A percentile compares a stretch with the other conserved stretches of the same genome.
phyloP scores from a whole-genome alignment of 2,888 invertebrate genomes.

The Ormyrus labotus region DNA sequence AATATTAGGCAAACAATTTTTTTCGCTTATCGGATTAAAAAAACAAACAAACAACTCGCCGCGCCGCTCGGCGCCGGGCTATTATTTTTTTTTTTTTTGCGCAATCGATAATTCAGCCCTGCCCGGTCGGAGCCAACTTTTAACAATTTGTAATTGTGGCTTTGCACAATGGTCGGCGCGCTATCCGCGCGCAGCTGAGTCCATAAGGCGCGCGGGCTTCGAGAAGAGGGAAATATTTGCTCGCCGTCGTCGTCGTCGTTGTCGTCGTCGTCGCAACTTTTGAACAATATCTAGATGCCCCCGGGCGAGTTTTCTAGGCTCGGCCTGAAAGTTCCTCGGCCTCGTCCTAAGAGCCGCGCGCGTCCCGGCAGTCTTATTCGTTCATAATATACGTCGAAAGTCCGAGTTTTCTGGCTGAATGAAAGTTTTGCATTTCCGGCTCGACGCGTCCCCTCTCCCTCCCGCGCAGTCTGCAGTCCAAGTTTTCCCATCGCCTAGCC shows the following conservation, averaged over 20 bases:
- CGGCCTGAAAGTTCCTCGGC: conserved; percentile 47
- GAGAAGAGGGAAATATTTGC: conserved; percentile 37
- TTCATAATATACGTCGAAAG: conserved; percentile 55
- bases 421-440: conserved; percentile 56
- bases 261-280: conserved; percentile 36
- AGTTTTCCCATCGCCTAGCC: conserved; percentile 47
- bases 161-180: too few relatives aligned
- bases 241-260: background rate
- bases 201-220: background rate
- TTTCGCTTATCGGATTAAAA: too few relatives aligned
- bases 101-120: too few relatives aligned
- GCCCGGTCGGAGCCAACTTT: too few relatives aligned
- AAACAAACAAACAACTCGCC: too few relatives aligned
- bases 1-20: too few relatives aligned
- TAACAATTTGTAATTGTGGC: too few relatives aligned
- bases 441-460: background rate
- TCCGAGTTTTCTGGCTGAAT: conserved; percentile 53
- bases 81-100: too few relatives aligned
- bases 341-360: conserved; percentile 8
- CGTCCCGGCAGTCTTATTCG: conserved; percentile 39
- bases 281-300: conserved; percentile 47
- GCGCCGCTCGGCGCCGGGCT: too few relatives aligned
- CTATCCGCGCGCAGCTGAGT: background rate
- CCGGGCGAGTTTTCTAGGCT: conserved; percentile 19
- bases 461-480: conserved; percentile 8